These are phyloP conservation scores for Sabatieria punctata DNA, from an alignment of 2,888 invertebrate genomes.

Conservation along the genomic window DNA sequence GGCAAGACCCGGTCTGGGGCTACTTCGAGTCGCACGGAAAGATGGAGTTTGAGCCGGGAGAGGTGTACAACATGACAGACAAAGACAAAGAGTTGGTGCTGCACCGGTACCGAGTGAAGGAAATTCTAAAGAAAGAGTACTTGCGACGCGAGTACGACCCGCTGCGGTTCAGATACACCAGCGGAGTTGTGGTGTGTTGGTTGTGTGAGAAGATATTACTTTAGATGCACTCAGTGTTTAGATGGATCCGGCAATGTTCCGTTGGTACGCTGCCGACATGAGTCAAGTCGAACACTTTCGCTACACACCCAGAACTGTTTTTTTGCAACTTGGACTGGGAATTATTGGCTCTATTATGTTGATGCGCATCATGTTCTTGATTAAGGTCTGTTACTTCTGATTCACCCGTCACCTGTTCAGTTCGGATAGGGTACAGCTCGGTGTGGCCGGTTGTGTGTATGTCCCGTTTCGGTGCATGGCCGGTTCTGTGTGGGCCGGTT, in stretches of 20 bases:
- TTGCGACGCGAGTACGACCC: slow-evolving; percentile 29
- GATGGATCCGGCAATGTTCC: slow-evolving; percentile 31
- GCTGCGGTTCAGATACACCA: slow-evolving; percentile 26
- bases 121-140: slow-evolving; percentile 29
- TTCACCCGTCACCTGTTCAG: background rate
- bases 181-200: slow-evolving; percentile 9
- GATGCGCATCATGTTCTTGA: slow-evolving; percentile 19
- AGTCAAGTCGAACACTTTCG: slow-evolving; percentile 28
- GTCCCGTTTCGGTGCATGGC: too few relatives aligned
- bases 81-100: slow-evolving; percentile 26
- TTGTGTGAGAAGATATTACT: background rate
- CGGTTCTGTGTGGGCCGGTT: too few relatives aligned
- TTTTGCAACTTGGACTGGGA: slow-evolving; percentile 12
- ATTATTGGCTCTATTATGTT: slow-evolving; percentile 23
- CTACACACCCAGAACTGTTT: slow-evolving; percentile 19
- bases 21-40: slow-evolving; percentile 23
- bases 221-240: background rate
- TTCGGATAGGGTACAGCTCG: too few relatives aligned
- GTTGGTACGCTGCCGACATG: slow-evolving; percentile 32
- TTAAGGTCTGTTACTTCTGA: slow-evolving; percentile 12
- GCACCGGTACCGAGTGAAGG: slow-evolving; percentile 24
- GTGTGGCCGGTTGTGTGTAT: too few relatives aligned
- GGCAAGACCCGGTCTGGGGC: slow-evolving; percentile 15
- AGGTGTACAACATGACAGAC: slow-evolving; percentile 27
- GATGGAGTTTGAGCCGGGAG: slow-evolving; percentile 26